Conservation (phyloP, 2,888 invertebrate species). For the Phengaris alcon region DNA sequence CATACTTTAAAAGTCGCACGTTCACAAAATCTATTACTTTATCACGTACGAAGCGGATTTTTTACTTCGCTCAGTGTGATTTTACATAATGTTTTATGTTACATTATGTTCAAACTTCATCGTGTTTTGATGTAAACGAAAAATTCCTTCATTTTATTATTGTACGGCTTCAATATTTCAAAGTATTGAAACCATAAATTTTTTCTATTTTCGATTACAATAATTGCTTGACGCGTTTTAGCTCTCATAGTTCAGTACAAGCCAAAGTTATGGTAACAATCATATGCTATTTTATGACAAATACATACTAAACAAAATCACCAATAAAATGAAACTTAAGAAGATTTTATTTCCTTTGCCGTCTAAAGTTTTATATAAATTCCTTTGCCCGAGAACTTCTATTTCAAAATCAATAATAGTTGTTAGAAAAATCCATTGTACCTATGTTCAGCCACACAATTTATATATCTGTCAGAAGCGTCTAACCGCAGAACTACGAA, state of each 20-base stretch:
- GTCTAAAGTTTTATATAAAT: neutral
- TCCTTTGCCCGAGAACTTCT: conserved; percentile 45
- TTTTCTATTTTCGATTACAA: too few species aligned
- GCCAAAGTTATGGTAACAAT: neutral
- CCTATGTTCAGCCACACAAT: conserved; percentile 56
- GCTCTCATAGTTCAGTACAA: too few species aligned
- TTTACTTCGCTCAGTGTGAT: conserved; percentile 37
- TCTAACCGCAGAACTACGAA: conserved; percentile 61
- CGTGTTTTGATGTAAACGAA: neutral
- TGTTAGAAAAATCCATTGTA: conserved; percentile 61
- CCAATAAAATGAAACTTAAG: neutral
- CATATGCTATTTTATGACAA: neutral
- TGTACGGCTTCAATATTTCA: too few species aligned
- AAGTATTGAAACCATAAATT: too few species aligned
- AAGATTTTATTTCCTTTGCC: neutral
- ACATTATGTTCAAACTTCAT: conserved; percentile 43
- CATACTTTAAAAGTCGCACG: conserved; percentile 54
- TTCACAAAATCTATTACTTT: conserved; percentile 55
- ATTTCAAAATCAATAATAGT: conserved; percentile 55
- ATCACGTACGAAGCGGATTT: conserved; percentile 60
- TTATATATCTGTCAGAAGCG: conserved; percentile 63
- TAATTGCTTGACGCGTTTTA: too few species aligned
- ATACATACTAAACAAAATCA: neutral
- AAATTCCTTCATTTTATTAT: neutral
- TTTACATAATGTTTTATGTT: conserved; percentile 41